phyloP scores from a whole-genome alignment of 2,113 vertebrate genomes.

The Calyptommatus sinebrachiatus region DNA sequence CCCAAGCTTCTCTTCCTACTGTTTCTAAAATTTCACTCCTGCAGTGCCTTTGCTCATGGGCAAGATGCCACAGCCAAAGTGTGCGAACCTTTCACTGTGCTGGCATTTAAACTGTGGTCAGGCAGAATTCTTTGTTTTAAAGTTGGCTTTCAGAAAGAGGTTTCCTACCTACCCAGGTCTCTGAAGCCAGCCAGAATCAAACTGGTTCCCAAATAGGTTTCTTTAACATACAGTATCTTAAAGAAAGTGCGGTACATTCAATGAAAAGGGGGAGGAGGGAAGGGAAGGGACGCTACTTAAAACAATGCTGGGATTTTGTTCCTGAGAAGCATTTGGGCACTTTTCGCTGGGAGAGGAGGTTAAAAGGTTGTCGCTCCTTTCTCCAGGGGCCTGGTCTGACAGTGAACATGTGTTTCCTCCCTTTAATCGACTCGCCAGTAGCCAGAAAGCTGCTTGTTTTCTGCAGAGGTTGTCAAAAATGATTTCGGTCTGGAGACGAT shows the following conservation, averaged over 20 bases:
- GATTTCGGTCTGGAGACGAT: constrained; percentile 83
- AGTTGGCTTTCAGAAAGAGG: constrained; percentile 43
- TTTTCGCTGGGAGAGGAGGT: constrained; percentile 80
- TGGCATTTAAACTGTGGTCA: constrained; percentile 70
- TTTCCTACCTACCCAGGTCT: neutral
- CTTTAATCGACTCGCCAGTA: constrained; percentile 88
- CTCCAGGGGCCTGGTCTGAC: constrained; percentile 83
- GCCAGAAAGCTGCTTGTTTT: constrained; percentile 84
- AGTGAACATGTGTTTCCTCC: constrained; percentile 93
- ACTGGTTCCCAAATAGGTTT: constrained; percentile 52
- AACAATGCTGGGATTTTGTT: constrained; percentile 77
- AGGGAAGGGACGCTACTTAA: constrained; percentile 62
- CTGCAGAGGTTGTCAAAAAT: constrained; percentile 85
- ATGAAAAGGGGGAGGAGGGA: constrained; percentile 55
- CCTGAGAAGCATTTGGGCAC: constrained; percentile 79
- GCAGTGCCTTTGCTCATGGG: constrained; percentile 70
- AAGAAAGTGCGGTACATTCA: constrained; percentile 67
- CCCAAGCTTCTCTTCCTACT: constrained; percentile 67
- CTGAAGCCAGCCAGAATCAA: constrained; percentile 32
- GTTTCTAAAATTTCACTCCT: constrained; percentile 74
- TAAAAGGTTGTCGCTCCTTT: constrained; percentile 88
- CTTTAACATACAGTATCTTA: constrained; percentile 45
- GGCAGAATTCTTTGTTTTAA: constrained; percentile 17
- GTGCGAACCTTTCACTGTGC: constrained; percentile 67
- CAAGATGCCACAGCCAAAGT: constrained; percentile 68